Percentiles rank a stretch among this genome's conserved stretches.
Evolutionary conservation across 2,113 vertebrate genomes (phyloP).

Genomic region (Rhombomys opimus): DNA sequence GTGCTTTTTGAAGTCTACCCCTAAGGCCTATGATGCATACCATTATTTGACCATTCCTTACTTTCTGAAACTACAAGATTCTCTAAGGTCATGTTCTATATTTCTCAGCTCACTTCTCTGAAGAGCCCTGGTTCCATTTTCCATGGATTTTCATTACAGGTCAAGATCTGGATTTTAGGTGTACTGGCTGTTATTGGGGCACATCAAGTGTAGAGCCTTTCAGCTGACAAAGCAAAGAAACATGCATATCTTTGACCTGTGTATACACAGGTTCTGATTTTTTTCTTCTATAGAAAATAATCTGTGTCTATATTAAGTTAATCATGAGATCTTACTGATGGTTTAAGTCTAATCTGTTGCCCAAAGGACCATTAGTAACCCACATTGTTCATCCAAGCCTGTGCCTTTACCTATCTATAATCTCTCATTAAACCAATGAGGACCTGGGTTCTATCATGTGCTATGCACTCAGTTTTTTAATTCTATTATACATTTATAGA

Average conservation of each 20-base stretch:
- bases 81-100: background rate
- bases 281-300: conserved; percentile 8
- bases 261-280: background rate
- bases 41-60: conserved; percentile 22
- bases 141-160: background rate
- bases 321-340: conserved; percentile 26
- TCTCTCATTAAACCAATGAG: background rate
- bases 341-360: background rate
- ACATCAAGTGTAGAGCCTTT: conserved; percentile 10
- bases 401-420: conserved; percentile 8
- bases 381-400: background rate
- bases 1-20: background rate
- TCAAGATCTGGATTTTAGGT: conserved; percentile 9
- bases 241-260: background rate
- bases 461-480: conserved; percentile 10
- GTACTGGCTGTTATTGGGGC: background rate
- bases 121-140: conserved; percentile 5
- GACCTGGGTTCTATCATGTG: background rate
- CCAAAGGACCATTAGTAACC: background rate
- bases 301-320: conserved; percentile 39
- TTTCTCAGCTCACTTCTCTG: conserved; percentile 7
- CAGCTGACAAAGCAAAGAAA: background rate
- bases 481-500: background rate
- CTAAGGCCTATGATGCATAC: background rate
- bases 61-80: background rate